Conservation (phyloP, 2,113 vertebrate species). For the Ifrita kowaldi region DNA sequence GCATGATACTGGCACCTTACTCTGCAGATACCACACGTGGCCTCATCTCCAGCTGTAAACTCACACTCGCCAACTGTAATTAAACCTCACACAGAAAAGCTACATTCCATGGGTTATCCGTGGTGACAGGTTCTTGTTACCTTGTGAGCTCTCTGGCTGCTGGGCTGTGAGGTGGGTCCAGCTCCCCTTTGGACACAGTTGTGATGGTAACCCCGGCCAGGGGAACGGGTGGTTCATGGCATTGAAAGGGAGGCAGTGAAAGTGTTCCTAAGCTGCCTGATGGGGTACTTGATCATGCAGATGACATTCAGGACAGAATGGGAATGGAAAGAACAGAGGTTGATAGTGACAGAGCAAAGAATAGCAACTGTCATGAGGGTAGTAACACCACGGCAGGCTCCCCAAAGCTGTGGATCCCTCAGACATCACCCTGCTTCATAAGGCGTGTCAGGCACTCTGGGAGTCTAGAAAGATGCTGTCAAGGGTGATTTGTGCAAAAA, state of each 20-base stretch:
- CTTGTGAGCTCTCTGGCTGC: not conserved
- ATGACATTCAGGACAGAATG: not conserved
- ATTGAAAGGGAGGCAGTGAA: not conserved
- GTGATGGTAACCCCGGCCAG: rapidly evolving
- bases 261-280: not conserved
- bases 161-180: not conserved
- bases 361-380: not conserved
- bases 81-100: not conserved
- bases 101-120: rapidly evolving
- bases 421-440: not conserved
- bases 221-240: not conserved
- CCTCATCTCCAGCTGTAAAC: not conserved
- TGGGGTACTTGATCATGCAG: not conserved
- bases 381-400: not conserved
- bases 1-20: not conserved
- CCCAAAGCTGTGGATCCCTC: not conserved
- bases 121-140: not conserved
- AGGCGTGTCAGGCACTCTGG: not conserved
- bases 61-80: not conserved
- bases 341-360: not conserved
- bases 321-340: not conserved
- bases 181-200: not conserved
- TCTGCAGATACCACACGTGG: not conserved
- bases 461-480: not conserved
- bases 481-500: not conserved